These are phyloP conservation scores for Drosophila nasuta DNA, from an alignment of 1,140 invertebrate genomes.

Conservation along the genomic window DNA sequence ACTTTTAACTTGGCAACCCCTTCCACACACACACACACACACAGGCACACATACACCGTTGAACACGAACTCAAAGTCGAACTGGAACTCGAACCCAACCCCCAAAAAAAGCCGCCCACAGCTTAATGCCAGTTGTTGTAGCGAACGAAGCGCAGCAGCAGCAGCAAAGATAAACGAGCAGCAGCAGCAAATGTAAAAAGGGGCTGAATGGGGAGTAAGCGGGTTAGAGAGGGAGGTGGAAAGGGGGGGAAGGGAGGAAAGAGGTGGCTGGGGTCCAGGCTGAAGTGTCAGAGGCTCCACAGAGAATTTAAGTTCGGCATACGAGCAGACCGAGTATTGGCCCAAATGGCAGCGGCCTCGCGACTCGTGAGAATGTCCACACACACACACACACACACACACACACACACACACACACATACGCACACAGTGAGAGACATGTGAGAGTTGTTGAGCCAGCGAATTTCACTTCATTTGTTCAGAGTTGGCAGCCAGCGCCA, in stretches of 20 bases:
- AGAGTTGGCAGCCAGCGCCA: slow-evolving; percentile 46
- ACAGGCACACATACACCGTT: not conserved
- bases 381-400: slow-evolving; percentile 23
- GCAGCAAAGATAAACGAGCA: slow-evolving; percentile 48
- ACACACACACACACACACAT: not conserved
- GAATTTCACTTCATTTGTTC: slow-evolving; percentile 72
- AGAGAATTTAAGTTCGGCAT: slow-evolving; percentile 38
- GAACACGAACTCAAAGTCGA: slow-evolving; percentile 1
- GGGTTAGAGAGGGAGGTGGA: not conserved
- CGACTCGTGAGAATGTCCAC: slow-evolving; percentile 47
- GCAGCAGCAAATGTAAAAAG: not conserved
- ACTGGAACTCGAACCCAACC: slow-evolving; percentile 5
- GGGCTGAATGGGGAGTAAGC: not conserved
- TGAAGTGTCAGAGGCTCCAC: slow-evolving; percentile 9
- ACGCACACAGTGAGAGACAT: slow-evolving; percentile 17
- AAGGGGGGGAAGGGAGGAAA: too few relatives aligned
- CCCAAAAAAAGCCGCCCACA: slow-evolving; percentile 21
- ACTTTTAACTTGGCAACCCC: slow-evolving; percentile 72
- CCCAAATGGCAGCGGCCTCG: slow-evolving; percentile 42
- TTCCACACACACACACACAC: slow-evolving; percentile 12
- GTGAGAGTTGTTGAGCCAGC: slow-evolving; percentile 51
- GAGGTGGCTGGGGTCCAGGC: slow-evolving; percentile 10
- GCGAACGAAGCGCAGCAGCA: slow-evolving; percentile 36
- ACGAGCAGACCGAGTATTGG: slow-evolving; percentile 38
- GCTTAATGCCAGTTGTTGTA: slow-evolving; percentile 35